Base-by-base conservation (phyloP, 2,797 vertebrate genomes). In the Dendrocincla tyrannina region DNA sequence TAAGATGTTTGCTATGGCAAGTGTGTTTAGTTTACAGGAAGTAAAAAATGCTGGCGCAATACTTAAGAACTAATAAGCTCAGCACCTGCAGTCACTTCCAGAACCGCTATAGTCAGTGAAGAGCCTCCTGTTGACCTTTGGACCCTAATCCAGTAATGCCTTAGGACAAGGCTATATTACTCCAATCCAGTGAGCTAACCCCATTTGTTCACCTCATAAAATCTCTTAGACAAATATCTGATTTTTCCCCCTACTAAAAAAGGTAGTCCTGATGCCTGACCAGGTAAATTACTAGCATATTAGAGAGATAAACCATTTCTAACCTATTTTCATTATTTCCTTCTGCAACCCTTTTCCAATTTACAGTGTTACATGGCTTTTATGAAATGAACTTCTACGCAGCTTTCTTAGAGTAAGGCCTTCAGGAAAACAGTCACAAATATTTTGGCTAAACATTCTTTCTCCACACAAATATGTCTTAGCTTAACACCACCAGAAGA, bases 1-100 rank as follows among this genome's bases (percentile, higher is more conserved):
- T 19, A 28, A 89, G 41, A 39, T 66, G 32, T 56, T 91, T 85
- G 25, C 44, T 56, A 3, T 63, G 44, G 25, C 17, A 76, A 74
- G 47, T 46, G 32, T 64, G 28, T 69, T 70, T 37, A 14, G 18
- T 73, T 80, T 69, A 59, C 35, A 63, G 76, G 66, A 97, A 70
- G 32, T 91, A 28, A 89, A 87, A 92, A 78, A 27, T n/a, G 25
- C 68, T 72, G 39, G 42, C 10, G 0, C 39, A 64, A 7, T 41
- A 10, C 30, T 66, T 63, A 32, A 78, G 44, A 75, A n/a, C 68
- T 75, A 87, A 50, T 30, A 35, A 42, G 11, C 60, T 92, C 49
- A 46, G 22, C 49, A 87, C 11, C 17, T 88, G 49, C 56, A 30
- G 30, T 70, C 44, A 22, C 32, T 80, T 88, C 28, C 67, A 92